These are phyloP conservation scores for Fringilla coelebs DNA, from an alignment of 2,797 vertebrate species.

Conservation along the genomic window DNA sequence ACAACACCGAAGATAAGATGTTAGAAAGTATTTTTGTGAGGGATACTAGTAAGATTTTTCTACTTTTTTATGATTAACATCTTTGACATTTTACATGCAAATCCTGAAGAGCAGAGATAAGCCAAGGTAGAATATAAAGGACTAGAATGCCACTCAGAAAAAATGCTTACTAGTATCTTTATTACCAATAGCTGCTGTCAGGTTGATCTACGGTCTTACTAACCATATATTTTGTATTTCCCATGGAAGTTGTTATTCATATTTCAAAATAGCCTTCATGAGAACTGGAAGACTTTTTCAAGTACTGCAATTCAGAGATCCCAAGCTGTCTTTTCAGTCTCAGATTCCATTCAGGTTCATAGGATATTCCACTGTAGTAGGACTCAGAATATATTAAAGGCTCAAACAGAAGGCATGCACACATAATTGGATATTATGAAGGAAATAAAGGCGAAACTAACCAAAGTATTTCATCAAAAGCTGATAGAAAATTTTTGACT, in stretches of 20 bases:
- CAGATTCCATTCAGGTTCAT: neutral
- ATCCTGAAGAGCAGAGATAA: neutral
- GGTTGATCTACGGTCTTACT: neutral
- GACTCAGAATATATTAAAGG: neutral
- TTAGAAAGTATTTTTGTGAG: neutral
- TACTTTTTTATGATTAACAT: neutral
- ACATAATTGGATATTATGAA: neutral
- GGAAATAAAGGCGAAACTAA: neutral
- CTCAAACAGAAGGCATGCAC: neutral
- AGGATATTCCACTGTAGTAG: neutral
- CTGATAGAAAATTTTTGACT: neutral
- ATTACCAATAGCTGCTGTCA: neutral
- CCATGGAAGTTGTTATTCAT: neutral
- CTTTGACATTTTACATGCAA: neutral
- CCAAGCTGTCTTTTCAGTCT: neutral
- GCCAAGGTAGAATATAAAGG: neutral
- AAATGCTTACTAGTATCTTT: neutral
- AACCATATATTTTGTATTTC: neutral
- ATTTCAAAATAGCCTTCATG: neutral
- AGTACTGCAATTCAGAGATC: neutral
- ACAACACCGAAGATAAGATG: neutral
- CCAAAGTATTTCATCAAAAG: neutral
- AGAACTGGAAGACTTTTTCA: neutral
- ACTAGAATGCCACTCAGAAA: neutral
- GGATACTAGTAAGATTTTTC: neutral